Evolutionary conservation across 2,797 vertebrate species (phyloP).

Genomic region (Acanthiza pusilla): DNA sequence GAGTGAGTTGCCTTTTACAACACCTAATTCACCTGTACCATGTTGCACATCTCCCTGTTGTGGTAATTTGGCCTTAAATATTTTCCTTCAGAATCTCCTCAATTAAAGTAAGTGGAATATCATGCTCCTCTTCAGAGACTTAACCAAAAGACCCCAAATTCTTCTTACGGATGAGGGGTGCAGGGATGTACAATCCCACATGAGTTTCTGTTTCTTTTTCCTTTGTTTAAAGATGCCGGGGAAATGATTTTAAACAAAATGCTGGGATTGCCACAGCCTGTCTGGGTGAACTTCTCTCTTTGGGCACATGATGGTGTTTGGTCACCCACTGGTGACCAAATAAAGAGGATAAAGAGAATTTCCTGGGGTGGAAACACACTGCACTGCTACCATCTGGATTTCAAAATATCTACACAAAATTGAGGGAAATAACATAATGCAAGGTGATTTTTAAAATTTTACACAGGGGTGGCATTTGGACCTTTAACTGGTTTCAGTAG

Average conservation of each 20-base stretch:
- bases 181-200: neutral
- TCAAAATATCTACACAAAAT: neutral
- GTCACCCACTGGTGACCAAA: neutral
- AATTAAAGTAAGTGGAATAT: neutral
- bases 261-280: neutral
- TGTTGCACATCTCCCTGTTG: accelerated
- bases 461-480: neutral
- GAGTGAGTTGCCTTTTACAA: neutral
- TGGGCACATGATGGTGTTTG: neutral
- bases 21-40: neutral
- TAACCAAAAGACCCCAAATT: neutral
- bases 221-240: neutral
- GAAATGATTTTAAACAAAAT: neutral
- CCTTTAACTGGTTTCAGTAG: neutral
- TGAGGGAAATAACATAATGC: too few relatives aligned
- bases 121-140: neutral
- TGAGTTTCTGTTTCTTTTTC: neutral
- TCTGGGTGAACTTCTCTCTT: neutral
- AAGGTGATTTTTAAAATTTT: neutral
- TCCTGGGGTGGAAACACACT: neutral
- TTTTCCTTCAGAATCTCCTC: neutral
- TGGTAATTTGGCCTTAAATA: neutral
- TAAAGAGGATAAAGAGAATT: constrained; percentile 5
- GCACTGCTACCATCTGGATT: neutral
- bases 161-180: neutral